These are phyloP conservation scores for Emberiza fucata DNA, from an alignment of 2,113 vertebrate species.

Conservation along the genomic window DNA sequence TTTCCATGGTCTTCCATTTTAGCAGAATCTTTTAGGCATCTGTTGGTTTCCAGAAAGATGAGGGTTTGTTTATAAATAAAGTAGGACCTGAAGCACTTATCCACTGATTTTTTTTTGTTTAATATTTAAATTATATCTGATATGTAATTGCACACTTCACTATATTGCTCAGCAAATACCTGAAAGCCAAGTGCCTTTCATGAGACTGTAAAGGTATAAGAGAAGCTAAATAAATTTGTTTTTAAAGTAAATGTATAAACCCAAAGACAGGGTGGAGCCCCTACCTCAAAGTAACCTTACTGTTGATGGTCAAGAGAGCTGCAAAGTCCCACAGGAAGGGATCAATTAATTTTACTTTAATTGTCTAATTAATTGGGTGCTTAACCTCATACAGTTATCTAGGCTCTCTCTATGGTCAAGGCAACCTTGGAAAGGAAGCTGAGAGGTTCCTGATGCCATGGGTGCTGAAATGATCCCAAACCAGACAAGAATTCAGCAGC, in stretches of 20 bases:
- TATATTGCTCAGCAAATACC: not conserved
- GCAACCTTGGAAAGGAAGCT: not conserved
- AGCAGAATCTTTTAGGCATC: not conserved
- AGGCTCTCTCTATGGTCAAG: not conserved
- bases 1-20: not conserved
- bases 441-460: not conserved
- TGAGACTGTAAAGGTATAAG: not conserved
- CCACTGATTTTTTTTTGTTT: not conserved
- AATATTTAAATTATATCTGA: not conserved
- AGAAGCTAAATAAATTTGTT: not conserved
- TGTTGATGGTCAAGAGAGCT: not conserved
- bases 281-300: not conserved
- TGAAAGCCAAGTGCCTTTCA: not conserved
- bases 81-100: not conserved
- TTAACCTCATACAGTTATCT: not conserved
- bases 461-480: not conserved
- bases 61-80: not conserved
- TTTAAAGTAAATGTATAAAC: not conserved
- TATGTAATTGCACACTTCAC: not conserved
- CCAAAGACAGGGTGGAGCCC: not conserved
- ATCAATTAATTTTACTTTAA: not conserved
- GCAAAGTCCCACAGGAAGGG: not conserved
- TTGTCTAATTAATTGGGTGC: not conserved
- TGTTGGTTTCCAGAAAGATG: not conserved
- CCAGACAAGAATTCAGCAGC: fast-evolving